Evolutionary conservation across 2,113 vertebrate species (phyloP), one percentile per base, ranked within the genome.

Genomic region (Pungitius pungitius): DNA sequence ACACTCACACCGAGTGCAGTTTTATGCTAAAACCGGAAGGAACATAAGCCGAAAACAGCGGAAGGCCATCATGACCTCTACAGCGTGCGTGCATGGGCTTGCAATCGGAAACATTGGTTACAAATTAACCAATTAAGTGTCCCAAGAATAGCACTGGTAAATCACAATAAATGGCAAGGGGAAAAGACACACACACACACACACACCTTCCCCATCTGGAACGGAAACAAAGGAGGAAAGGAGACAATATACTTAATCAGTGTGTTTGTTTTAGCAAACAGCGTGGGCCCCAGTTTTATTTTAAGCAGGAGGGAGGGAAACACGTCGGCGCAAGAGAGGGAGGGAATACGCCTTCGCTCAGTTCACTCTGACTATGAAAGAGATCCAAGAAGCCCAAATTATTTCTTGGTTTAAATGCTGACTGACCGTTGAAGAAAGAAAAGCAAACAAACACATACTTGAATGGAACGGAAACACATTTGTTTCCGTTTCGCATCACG

Each of bases 261-360:
- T 3, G 68, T 62, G 78, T 88, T 89, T 88, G 83, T 87, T 84
- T 85, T 75, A 66, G 77, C 54, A 66, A 57, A 49, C 63, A 81
- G 82, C 73, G 81, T 85, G 85, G 85, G 78, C 72, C 67, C 72
- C 15, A 0, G 64, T 37, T 68, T 76, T 89, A 90, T 90, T 91
- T 88, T 85, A 59, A 69, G 77, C 76, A 86, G 40, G 40, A 47
- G 54, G 20, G 54, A 75, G 57, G 43, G 27, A 78, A 74, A 77
- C 33, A 74, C 51, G 63, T 78, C 67, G 71, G 27, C 22, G 18
- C 4, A 52, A 33, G 59, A 62, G 45, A 27, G 55, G 71, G 54
- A 40, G 39, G 66, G 30, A 12, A 78, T 11, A 77, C 68, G 17
- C 86, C 86, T 39, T 68, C 74, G 35, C 68, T 57, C 55, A 2